Evolutionary conservation across 37 sponge, comb jelly and placozoan genomes (phyloP).

Genomic region (Axinella damicornis): DNA sequence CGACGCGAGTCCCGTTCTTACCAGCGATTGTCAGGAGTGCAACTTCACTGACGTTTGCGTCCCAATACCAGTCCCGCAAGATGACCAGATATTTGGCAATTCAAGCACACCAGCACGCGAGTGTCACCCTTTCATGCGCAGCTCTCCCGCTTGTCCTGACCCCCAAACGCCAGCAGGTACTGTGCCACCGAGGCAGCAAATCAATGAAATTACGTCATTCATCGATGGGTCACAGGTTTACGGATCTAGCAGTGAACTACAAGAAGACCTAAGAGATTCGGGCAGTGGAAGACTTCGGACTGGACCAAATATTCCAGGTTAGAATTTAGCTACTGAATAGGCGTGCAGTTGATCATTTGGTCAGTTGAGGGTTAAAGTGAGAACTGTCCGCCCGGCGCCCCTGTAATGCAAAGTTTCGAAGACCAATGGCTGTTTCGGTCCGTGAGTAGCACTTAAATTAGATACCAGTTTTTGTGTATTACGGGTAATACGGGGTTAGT

Average conservation of each 20-base stretch:
- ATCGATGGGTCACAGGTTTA: slow-evolving; percentile 88
- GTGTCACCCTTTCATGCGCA: slow-evolving; percentile 53
- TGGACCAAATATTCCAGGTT: slow-evolving; percentile 21
- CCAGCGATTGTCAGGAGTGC: slow-evolving; percentile 2
- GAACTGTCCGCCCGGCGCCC: too few species aligned
- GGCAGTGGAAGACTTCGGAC: slow-evolving; percentile 34
- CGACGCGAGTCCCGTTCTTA: slow-evolving; percentile 21
- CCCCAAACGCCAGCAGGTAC: neutral
- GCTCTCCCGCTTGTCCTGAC: neutral
- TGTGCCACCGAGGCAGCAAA: slow-evolving; percentile 59
- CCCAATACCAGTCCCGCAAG: slow-evolving; percentile 50
- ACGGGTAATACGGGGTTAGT: too few species aligned
- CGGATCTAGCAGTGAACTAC: slow-evolving; percentile 53
- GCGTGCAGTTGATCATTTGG: too few species aligned
- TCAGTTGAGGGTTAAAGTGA: too few species aligned
- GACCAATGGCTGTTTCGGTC: too few species aligned
- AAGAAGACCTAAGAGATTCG: neutral
- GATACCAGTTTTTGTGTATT: too few species aligned
- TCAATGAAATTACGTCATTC: slow-evolving; percentile 84
- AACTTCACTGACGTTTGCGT: slow-evolving; percentile 35
- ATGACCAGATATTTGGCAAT: slow-evolving; percentile 37
- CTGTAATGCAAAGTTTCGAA: too few species aligned
- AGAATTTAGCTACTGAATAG: neutral
- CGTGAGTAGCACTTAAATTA: too few species aligned
- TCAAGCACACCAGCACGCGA: neutral